These are phyloP conservation scores for Ictalurus furcatus DNA, from an alignment of 2,113 vertebrate genomes.

Conservation along the genomic window DNA sequence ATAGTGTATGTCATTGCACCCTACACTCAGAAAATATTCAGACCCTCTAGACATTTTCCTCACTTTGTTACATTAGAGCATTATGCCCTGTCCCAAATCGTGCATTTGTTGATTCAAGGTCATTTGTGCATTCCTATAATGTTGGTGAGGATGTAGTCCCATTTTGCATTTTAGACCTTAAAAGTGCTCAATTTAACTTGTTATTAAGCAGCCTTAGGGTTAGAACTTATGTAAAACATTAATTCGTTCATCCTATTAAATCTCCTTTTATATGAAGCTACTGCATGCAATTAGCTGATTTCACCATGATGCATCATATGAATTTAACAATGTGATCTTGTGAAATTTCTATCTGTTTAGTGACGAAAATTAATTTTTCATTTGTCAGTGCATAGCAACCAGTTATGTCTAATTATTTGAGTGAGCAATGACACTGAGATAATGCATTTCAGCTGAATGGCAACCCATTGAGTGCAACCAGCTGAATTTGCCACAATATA, in stretches of 20 bases:
- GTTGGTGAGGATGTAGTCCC: not conserved
- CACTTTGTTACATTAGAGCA: not conserved
- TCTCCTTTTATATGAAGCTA: not conserved
- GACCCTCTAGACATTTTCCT: not conserved
- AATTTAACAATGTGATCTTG: not conserved
- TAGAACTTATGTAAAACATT: not conserved
- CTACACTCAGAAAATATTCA: too few relatives aligned
- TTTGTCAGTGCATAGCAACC: not conserved
- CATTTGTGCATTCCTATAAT: not conserved
- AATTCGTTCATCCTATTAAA: not conserved
- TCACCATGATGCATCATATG: not conserved
- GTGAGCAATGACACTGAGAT: not conserved
- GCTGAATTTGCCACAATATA: not conserved
- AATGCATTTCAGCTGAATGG: not conserved
- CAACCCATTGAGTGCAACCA: not conserved
- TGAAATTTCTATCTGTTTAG: not conserved
- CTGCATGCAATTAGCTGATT: not conserved
- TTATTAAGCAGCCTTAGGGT: not conserved
- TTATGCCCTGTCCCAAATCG: not conserved
- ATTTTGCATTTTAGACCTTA: not conserved
- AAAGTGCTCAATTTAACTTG: not conserved
- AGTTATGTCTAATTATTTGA: not conserved
- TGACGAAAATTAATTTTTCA: not conserved
- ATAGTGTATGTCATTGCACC: too few relatives aligned
- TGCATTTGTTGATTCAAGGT: not conserved